These are phyloP conservation scores for Pomatorhinus ruficollis DNA, from an alignment of 2,113 vertebrate genomes.

Conservation along the genomic window DNA sequence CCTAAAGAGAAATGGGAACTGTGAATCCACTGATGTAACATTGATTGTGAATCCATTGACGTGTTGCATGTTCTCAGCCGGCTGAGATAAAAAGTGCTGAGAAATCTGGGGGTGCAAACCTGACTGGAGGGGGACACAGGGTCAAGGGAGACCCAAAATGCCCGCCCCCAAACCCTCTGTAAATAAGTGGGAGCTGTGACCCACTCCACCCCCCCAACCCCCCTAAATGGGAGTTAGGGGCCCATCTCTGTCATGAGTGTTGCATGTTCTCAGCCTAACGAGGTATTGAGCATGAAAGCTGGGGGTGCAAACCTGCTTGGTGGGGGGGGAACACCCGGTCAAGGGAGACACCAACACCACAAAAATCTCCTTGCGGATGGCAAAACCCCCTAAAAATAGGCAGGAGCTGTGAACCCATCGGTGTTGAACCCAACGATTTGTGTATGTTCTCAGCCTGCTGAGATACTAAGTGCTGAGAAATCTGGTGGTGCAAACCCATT, in stretches of 20 bases:
- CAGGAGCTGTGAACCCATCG: fast-evolving
- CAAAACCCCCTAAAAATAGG: neutral
- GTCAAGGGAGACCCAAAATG: too few species aligned
- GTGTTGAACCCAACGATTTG: too few species aligned
- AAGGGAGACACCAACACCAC: neutral
- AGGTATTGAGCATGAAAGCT: fast-evolving
- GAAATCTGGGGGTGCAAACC: neutral
- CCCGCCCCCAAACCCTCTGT: fast-evolving
- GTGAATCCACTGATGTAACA: neutral
- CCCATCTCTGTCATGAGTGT: fast-evolving
- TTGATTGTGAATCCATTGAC: too few species aligned
- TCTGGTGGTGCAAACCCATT: neutral
- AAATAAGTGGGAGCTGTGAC: neutral
- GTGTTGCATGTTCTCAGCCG: fast-evolving
- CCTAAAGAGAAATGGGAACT: neutral
- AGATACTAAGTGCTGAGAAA: neutral
- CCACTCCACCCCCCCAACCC: fast-evolving
- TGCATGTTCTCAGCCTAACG: neutral
- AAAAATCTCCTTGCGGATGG: neutral
- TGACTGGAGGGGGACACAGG: fast-evolving
- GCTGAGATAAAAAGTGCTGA: neutral
- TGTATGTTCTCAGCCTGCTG: neutral
- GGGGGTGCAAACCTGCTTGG: neutral
- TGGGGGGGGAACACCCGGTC: fast-evolving
- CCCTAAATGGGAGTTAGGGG: fast-evolving